These are phyloP conservation scores for Gasteruption jaculator DNA, from an alignment of 2,888 invertebrate genomes.

Conservation along the genomic window DNA sequence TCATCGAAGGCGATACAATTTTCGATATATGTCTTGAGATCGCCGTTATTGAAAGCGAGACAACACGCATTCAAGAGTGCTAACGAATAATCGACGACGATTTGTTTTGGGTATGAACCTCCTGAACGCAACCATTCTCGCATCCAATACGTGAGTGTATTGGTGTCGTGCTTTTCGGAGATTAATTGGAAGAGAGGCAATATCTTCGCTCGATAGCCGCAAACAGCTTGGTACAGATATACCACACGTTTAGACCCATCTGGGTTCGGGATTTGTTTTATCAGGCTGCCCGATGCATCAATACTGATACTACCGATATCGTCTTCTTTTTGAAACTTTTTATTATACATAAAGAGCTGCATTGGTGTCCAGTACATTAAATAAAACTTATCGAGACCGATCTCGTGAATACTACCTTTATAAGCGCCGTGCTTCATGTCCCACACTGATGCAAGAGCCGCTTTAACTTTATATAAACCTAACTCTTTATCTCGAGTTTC, in stretches of 20 bases:
- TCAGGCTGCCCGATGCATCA: conserved; percentile 27
- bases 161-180: conserved; percentile 28
- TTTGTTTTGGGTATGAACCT: conserved; percentile 21
- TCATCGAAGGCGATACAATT: conserved; percentile 15
- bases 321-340: conserved; percentile 19
- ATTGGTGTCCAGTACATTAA: conserved; percentile 22
- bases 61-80: conserved; percentile 25
- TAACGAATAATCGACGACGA: conserved; percentile 23
- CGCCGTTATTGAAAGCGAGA: conserved; percentile 24
- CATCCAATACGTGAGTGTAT: conserved; percentile 23
- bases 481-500: conserved; percentile 19
- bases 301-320: conserved; percentile 19
- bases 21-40: conserved; percentile 19
- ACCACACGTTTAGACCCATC: conserved; percentile 19
- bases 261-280: conserved; percentile 17
- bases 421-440: conserved; percentile 19
- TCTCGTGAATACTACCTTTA: conserved; percentile 18
- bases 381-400: conserved; percentile 21
- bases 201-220: conserved; percentile 19
- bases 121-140: conserved; percentile 25
- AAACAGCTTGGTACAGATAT: conserved; percentile 26
- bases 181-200: conserved; percentile 28
- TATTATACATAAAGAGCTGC: conserved; percentile 23
- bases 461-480: conserved; percentile 11
- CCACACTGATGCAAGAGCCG: conserved; percentile 14